Conservation (phyloP, 1,140 invertebrate species). For the Thaumetopoea pityocampa region DNA sequence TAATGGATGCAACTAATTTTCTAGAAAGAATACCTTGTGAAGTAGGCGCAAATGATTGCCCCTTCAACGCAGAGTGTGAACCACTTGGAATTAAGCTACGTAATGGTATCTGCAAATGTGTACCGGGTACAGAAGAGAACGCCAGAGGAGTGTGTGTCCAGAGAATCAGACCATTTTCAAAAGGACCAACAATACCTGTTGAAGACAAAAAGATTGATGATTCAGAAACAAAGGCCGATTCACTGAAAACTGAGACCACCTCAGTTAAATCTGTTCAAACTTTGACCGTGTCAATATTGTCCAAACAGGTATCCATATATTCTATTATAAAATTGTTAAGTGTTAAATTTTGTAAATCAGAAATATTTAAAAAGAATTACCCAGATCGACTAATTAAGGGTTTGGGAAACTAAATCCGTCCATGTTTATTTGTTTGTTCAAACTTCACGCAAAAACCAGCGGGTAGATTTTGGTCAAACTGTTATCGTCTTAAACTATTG, state of each 20-base stretch:
- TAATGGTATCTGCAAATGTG: constrained; percentile 83
- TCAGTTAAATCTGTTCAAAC: constrained; percentile 76
- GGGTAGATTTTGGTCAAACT: too few relatives aligned
- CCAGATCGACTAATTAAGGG: too few relatives aligned
- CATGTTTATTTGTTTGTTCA: too few relatives aligned
- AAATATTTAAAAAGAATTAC: too few relatives aligned
- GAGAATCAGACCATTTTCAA: constrained; percentile 54
- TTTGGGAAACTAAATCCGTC: too few relatives aligned
- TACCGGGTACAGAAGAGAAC: constrained; percentile 69
- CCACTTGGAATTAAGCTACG: constrained; percentile 74
- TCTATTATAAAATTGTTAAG: too few relatives aligned
- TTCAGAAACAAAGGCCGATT: constrained; percentile 36
- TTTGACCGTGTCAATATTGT: constrained; percentile 86
- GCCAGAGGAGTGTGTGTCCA: constrained; percentile 50
- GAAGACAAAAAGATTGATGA: constrained; percentile 49
- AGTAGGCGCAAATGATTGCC: constrained; percentile 75
- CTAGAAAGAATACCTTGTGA: constrained; percentile 66
- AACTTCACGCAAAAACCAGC: too few relatives aligned
- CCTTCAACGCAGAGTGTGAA: constrained; percentile 81
- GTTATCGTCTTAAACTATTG: too few relatives aligned
- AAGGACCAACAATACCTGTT: constrained; percentile 48
- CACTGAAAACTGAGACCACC: constrained; percentile 48
- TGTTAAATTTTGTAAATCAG: too few relatives aligned
- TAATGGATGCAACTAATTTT: constrained; percentile 69
- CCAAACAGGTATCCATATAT: constrained; percentile 81